Evolutionary conservation across 2,797 vertebrate species (phyloP).

Genomic region (Argya squamiceps): DNA sequence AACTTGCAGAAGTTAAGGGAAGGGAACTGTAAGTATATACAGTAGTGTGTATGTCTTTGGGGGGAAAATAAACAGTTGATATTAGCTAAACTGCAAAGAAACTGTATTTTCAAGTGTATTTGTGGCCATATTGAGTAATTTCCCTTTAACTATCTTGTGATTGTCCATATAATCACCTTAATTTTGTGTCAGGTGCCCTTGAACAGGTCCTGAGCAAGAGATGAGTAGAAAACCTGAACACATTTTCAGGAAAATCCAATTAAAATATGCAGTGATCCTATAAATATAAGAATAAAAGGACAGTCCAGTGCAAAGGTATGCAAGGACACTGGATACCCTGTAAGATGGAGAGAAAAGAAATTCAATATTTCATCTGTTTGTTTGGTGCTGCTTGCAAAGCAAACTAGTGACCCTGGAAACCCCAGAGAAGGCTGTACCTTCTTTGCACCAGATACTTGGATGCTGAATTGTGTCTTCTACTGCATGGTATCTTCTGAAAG

Average conservation of each 20-base stretch:
- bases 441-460: neutral
- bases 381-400: neutral
- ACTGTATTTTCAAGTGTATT: neutral
- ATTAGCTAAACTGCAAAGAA: neutral
- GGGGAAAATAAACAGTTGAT: neutral
- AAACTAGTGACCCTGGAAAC: neutral
- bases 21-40: neutral
- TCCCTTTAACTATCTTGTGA: neutral
- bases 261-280: neutral
- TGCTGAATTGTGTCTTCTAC: neutral
- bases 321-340: neutral
- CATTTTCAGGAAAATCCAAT: neutral
- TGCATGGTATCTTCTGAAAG: accelerated
- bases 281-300: neutral
- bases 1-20: neutral
- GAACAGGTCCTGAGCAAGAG: neutral
- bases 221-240: neutral
- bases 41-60: neutral
- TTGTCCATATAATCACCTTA: neutral
- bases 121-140: neutral
- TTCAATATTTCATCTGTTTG: neutral
- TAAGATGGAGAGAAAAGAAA: neutral
- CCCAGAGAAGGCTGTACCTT: neutral
- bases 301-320: neutral
- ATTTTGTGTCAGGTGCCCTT: neutral